Percentiles rank a stretch among this genome's conserved stretches.
Conservation (phyloP, 1,140 invertebrate genomes). For the Papilio helenus region DNA sequence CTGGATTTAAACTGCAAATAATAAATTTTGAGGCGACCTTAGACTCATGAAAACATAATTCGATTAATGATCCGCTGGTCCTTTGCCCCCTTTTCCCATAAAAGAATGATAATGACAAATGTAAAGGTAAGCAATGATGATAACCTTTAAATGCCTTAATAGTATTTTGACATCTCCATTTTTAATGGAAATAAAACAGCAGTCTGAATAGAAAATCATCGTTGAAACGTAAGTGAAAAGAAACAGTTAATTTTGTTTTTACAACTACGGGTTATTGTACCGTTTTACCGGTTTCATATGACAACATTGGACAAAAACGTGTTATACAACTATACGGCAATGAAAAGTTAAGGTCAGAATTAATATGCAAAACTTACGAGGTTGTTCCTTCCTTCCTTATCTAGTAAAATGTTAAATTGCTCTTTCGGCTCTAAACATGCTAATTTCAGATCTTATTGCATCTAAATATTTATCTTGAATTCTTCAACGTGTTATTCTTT, state of each 20-base stretch:
- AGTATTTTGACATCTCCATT: not conserved
- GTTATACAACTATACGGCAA: constrained; percentile 19
- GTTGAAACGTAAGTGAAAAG: not conserved
- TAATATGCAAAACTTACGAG: constrained; percentile 22
- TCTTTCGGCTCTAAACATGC: not conserved
- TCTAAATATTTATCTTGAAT: not conserved
- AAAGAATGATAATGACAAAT: too few species aligned
- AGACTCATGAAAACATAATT: too few species aligned
- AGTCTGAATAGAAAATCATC: not conserved
- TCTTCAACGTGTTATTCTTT: too few species aligned
- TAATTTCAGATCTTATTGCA: not conserved
- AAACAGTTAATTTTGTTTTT: not conserved
- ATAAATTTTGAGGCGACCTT: too few species aligned
- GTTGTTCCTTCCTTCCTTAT: constrained; percentile 24
- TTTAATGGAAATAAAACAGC: not conserved
- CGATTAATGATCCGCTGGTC: too few species aligned
- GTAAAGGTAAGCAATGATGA: too few species aligned
- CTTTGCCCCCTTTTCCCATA: too few species aligned
- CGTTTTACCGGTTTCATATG: constrained; percentile 1
- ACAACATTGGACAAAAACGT: not conserved
- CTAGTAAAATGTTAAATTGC: not conserved
- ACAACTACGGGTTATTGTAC: not conserved
- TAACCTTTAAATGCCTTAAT: too few species aligned
- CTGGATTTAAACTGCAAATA: too few species aligned
- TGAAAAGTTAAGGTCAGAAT: constrained; percentile 16